These are phyloP conservation scores for Phenacoccus solenopsis DNA, from an alignment of 1,140 invertebrate genomes.

Conservation along the genomic window DNA sequence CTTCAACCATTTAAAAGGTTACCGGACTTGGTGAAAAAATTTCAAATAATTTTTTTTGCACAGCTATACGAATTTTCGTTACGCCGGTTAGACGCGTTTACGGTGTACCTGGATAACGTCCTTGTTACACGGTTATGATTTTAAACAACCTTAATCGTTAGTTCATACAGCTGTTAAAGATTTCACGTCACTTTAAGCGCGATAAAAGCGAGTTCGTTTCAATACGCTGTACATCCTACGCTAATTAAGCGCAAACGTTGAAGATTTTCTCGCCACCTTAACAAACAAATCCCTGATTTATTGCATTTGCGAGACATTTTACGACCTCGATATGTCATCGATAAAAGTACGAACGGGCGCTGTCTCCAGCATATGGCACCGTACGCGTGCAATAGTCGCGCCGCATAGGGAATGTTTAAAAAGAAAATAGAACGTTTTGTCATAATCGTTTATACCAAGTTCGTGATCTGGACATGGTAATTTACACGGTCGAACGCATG, in stretches of 20 bases:
- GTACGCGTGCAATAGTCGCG: neutral
- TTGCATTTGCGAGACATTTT: neutral
- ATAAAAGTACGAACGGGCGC: neutral
- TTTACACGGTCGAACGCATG: constrained; percentile 14
- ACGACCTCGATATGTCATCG: constrained; percentile 5
- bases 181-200: neutral
- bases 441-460: constrained; percentile 12
- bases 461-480: constrained; percentile 13
- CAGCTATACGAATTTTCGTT: too few relatives aligned
- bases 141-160: neutral
- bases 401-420: neutral
- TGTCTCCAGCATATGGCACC: neutral
- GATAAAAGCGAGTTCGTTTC: neutral
- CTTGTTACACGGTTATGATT: constrained; percentile 1
- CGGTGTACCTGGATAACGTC: neutral
- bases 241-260: neutral
- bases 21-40: too few relatives aligned
- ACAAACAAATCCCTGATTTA: neutral
- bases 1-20: too few relatives aligned
- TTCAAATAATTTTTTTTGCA: too few relatives aligned
- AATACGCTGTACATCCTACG: neutral
- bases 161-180: neutral
- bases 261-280: neutral
- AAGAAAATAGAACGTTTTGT: constrained; percentile 14
- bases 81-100: neutral